phyloP scores from a whole-genome alignment of 1,140 invertebrate species.

The Glossosoma conforme region DNA sequence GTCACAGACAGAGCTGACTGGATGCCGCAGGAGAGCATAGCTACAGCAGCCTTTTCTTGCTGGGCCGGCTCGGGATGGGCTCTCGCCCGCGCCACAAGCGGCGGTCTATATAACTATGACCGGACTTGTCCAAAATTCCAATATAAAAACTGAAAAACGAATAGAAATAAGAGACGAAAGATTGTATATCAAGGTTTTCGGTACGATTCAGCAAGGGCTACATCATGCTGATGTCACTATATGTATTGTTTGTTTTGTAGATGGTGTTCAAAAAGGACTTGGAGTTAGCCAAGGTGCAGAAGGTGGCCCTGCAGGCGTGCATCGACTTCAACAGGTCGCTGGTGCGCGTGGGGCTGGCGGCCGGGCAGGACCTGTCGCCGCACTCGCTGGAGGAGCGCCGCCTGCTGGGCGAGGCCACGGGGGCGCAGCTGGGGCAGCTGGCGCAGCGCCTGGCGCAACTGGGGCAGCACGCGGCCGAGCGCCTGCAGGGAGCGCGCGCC shows the following conservation, averaged over 20 bases:
- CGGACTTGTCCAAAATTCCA: no score
- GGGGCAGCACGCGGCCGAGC: background rate
- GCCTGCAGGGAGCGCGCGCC: background rate
- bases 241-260: conserved; percentile 16
- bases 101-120: no score
- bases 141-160: no score
- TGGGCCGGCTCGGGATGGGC: no score
- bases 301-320: conserved; percentile 14
- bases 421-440: background rate
- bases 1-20: no score
- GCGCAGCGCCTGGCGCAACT: background rate
- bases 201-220: no score
- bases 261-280: conserved; percentile 20
- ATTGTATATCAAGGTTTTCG: no score
- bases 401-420: background rate
- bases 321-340: conserved; percentile 18
- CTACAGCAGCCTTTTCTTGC: no score
- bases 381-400: conserved; percentile 21
- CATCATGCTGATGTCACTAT: no score
- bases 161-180: no score
- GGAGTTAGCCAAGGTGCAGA: conserved; percentile 18
- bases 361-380: conserved; percentile 8
- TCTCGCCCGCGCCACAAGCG: no score
- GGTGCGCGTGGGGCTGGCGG: conserved; percentile 11
- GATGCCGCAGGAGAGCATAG: no score